Percentiles rank a stretch among this genome's conserved stretches.
These are phyloP conservation scores for Anolis carolinensis DNA, from an alignment of 2,113 vertebrate genomes.

Conservation along the genomic window DNA sequence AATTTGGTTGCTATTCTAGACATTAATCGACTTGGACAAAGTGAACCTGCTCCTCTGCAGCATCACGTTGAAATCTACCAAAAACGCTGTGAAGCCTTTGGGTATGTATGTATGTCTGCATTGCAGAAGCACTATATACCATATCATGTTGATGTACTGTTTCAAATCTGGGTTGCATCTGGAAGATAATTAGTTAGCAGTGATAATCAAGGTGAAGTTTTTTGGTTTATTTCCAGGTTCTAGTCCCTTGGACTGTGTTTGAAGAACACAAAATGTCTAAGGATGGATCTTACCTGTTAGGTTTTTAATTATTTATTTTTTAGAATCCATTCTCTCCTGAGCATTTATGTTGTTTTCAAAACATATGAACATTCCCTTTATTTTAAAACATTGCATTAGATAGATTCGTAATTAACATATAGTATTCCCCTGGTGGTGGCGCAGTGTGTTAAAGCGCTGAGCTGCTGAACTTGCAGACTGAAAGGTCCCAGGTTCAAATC, in stretches of 20 bases:
- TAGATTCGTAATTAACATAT: background rate
- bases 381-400: background rate
- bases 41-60: constrained; percentile 91
- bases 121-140: background rate
- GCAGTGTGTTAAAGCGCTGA: too few species aligned
- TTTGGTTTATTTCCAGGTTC: background rate
- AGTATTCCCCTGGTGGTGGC: too few species aligned
- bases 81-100: constrained; percentile 93
- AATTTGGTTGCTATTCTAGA: constrained; percentile 94
- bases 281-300: background rate
- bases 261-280: background rate
- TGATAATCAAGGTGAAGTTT: background rate
- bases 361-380: background rate
- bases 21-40: constrained; percentile 94
- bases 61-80: constrained; percentile 93
- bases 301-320: background rate
- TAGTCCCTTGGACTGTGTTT: background rate
- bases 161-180: background rate
- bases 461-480: too few species aligned
- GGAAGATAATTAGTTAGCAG: background rate
- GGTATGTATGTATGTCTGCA: constrained; percentile 74
- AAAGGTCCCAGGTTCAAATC: too few species aligned
- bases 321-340: background rate
- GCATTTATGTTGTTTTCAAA: background rate
- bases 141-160: constrained; percentile 7